Evolutionary conservation across 2,888 invertebrate genomes (phyloP).

Genomic region (Leistus spinibarbis): DNA sequence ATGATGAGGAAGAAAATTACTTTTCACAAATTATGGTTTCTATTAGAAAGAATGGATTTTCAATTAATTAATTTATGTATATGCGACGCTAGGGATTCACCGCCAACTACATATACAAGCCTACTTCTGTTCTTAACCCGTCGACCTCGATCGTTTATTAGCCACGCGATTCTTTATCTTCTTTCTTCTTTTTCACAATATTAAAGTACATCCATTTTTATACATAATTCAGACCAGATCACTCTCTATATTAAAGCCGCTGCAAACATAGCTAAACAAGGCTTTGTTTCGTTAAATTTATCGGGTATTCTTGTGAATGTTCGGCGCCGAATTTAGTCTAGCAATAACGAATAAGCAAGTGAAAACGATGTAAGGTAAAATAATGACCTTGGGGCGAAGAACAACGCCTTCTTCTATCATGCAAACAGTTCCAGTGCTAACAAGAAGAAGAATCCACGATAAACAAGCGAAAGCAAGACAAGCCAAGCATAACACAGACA

Average conservation of each 20-base stretch:
- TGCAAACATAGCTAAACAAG: no score
- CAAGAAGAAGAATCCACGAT: not conserved
- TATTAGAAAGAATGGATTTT: constrained; percentile 1
- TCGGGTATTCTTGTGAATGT: no score
- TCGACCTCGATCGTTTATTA: not conserved
- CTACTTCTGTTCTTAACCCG: not conserved
- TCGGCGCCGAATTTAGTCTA: no score
- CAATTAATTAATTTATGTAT: constrained; percentile 23
- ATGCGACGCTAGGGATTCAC: not conserved
- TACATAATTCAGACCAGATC: not conserved
- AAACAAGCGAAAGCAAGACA: not conserved
- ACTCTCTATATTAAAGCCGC: no score
- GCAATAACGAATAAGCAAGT: no score
- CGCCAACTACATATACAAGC: no score
- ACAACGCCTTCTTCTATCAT: not conserved
- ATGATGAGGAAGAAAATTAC: constrained; percentile 25
- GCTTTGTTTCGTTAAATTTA: no score
- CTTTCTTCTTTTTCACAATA: not conserved
- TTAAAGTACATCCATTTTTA: not conserved
- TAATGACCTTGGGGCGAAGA: not conserved
- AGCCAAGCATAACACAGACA: not conserved
- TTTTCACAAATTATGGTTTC: constrained; percentile 24
- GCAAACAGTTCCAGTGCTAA: not conserved
- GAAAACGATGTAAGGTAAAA: not conserved
- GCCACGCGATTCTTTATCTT: not conserved